A percentile compares a stretch with the other conserved stretches of the same genome.
These are phyloP conservation scores for Chiridota heheva DNA, from an alignment of 35 echinoderm and acorn worm species.

Conservation along the genomic window DNA sequence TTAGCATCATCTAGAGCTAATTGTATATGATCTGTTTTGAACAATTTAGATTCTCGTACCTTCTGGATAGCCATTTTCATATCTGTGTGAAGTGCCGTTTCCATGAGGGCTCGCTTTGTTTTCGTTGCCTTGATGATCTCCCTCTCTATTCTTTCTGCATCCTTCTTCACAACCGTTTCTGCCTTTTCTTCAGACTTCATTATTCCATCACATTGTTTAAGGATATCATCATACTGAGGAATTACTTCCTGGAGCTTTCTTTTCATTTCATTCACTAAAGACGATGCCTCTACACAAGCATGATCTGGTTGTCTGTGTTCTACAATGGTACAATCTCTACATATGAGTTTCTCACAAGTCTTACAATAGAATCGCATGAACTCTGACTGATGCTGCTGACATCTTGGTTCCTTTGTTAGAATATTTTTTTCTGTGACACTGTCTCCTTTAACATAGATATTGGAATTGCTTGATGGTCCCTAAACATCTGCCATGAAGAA, in stretches of 20 bases:
- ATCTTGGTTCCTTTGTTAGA: neutral
- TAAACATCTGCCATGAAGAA: neutral
- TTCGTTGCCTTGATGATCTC: no score
- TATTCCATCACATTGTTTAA: neutral
- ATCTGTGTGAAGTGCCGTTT: neutral
- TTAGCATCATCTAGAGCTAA: neutral
- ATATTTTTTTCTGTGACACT: neutral
- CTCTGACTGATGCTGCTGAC: slow-evolving; percentile 9
- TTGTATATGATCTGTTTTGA: neutral
- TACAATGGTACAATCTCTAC: slow-evolving; percentile 13
- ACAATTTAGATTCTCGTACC: no score
- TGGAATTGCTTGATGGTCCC: neutral
- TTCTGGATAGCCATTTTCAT: neutral
- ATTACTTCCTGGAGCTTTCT: neutral
- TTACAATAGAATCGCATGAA: slow-evolving; percentile 17
- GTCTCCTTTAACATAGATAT: neutral
- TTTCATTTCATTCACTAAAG: neutral
- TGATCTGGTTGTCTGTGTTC: neutral
- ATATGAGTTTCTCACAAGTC: slow-evolving; percentile 3
- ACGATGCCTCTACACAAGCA: neutral
- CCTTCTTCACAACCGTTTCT: neutral
- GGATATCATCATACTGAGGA: neutral
- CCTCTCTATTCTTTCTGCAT: neutral
- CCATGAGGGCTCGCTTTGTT: neutral
- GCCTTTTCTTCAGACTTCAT: neutral